Base-by-base conservation (phyloP, 2,113 vertebrate genomes). In the Perca fluviatilis region DNA sequence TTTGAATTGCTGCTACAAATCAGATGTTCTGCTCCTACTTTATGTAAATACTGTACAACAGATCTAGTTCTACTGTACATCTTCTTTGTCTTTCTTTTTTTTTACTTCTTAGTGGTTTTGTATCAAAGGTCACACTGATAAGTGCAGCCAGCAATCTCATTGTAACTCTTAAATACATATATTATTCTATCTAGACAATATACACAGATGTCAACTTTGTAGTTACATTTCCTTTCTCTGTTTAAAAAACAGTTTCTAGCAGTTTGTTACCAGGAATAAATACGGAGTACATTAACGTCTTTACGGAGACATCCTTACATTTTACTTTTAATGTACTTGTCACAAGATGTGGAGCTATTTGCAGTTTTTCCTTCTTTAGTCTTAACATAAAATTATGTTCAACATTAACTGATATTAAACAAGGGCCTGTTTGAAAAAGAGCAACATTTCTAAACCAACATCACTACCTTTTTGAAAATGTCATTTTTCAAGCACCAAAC, bases 181-280 rank as follows among this genome's bases (percentile, higher is more conserved):
- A 12, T 49, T 64, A 33, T 50, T 58, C 8, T 33, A 33, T n/a
- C 16, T 6, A 43, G 10, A 43, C 49, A 14, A 30, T 6, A 30
- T n/a, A 27, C 18, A 56, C 36, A 56, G 49, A 43, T 2, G 3
- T 12, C 15, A 14, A 50, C 14, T 40, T 25, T 53, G 21, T 9
- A 30, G 33, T 7, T 4, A 46, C 4, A 6, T 57, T 8, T 46
- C 21, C 49, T 64, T 62, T 14, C 21, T 62, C 21, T 0, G 15
- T 64, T 64, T 53, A 18, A 16, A 33, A 33, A 62, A 74, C 47
- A 14, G 12, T 46, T 43, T 65, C 6, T 43, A 65, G 40, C 40
- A 40, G 40, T 40, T 43, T 66, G 16, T 67, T 67, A 27, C 15
- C 65, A 50, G 16, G 16, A 68, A 51, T 68, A 68, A 68, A 51